A percentile compares a stretch with the other conserved stretches of the same genome.
Evolutionary conservation across 2,797 vertebrate species (phyloP).

Genomic region (Tenualosa ilisha): DNA sequence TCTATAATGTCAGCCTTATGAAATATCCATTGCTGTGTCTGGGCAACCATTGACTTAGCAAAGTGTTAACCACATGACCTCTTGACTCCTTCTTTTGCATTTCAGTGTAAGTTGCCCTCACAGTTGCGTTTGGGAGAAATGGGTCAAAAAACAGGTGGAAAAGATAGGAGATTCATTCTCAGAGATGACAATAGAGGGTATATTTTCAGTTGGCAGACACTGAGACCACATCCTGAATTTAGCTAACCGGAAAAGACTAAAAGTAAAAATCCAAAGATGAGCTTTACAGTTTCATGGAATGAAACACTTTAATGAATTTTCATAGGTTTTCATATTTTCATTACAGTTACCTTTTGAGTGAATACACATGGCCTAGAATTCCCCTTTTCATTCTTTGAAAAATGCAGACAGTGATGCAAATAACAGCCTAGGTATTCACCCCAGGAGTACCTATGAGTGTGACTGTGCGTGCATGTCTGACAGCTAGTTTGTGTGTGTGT

Average conservation of each 20-base stretch:
- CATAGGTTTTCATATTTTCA: not conserved
- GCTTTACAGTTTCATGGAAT: not conserved
- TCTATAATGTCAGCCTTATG: not conserved
- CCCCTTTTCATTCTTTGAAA: not conserved
- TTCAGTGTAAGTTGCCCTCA: not conserved
- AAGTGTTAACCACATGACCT: not conserved
- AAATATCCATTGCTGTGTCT: not conserved
- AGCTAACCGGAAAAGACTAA: not conserved
- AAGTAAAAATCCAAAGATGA: not conserved
- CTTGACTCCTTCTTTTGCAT: not conserved
- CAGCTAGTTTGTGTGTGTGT: constrained; percentile 26
- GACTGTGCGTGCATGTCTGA: not conserved
- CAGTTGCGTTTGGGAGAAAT: not conserved
- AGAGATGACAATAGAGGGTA: not conserved
- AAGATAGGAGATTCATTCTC: not conserved
- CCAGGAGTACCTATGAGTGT: not conserved
- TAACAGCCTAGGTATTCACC: not conserved
- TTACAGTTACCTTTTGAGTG: not conserved
- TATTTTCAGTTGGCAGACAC: not conserved
- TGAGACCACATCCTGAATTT: not conserved
- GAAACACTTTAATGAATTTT: too few species aligned
- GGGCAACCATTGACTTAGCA: not conserved
- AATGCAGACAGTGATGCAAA: not conserved
- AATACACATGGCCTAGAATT: not conserved
- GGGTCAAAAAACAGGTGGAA: not conserved